Percentiles rank a stretch among this genome's conserved stretches.
phyloP scores from a whole-genome alignment of 2,113 vertebrate genomes.

The Barnardius zonarius region DNA sequence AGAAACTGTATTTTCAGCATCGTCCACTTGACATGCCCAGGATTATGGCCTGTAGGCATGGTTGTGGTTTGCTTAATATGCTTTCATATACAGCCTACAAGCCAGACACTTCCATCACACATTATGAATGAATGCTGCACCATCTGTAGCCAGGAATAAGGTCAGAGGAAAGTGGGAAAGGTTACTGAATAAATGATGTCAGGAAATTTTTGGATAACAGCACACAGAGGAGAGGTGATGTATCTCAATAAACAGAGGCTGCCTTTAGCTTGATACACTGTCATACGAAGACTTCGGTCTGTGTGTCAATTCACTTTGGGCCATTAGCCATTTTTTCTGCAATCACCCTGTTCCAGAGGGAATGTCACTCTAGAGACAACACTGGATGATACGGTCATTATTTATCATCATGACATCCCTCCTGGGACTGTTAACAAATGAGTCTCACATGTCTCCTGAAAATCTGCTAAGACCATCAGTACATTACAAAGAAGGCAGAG shows the following conservation, averaged over 20 bases:
- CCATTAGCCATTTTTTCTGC: background rate
- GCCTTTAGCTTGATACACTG: background rate
- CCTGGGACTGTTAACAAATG: background rate
- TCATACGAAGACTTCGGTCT: background rate
- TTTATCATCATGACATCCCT: slow-evolving; percentile 36
- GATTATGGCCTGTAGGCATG: background rate
- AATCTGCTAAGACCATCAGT: slow-evolving; percentile 25
- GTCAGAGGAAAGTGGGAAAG: background rate
- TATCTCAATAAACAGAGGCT: background rate
- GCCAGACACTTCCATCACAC: background rate
- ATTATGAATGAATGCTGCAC: background rate
- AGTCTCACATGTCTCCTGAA: background rate
- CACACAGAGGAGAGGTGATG: background rate
- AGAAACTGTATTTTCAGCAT: background rate
- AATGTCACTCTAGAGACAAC: background rate
- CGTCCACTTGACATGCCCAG: background rate
- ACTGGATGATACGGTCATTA: slow-evolving; percentile 11
- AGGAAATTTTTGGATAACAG: background rate
- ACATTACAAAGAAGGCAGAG: background rate
- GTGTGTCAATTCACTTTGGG: background rate
- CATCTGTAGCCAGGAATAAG: background rate
- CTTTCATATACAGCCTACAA: background rate
- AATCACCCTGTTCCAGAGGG: background rate
- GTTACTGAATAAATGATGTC: background rate
- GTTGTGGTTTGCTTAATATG: background rate